Evolutionary conservation across 1,140 invertebrate species (phyloP), one percentile per base, ranked within the genome.

Genomic region (Drosophila guanche): DNA sequence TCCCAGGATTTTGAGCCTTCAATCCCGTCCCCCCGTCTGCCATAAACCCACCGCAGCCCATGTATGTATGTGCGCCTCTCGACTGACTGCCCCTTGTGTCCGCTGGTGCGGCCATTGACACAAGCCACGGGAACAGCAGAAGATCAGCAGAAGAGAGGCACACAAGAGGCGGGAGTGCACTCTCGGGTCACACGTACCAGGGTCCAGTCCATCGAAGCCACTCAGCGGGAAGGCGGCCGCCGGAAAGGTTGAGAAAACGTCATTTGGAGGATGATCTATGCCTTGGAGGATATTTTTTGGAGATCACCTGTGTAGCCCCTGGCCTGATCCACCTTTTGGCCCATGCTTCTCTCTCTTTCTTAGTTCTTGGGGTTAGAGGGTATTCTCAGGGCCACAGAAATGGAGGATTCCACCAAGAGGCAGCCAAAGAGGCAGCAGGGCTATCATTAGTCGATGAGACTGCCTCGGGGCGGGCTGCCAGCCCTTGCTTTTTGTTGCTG

Each of bases 191-290:
- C 70, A 74, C 53, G 48, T 65, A 42, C 12, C 29, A 29, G 42
- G 71, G 62, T 52, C 54, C 56, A 66, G 23, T 29, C 12, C 48
- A 62, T 76, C 46, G 33, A 60, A 54, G 10, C 33, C 33, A 37
- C 33, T 46, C 40, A 27, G 41, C 42, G 42, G 43, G 51, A 56
- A 37, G 40, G 43, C 8, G 33, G 25, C 33, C 20, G 5, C 5
- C 16, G 50, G 12, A n/a, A 10, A 25, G 22, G 8, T 25, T 7
- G 43, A 60, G 51, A 60, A 69, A 74, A 83, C 79, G 79, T 83
- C 79, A 83, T 62, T 83, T 83, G 74, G 79, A 57, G 74, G 58
- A 83, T 81, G 78, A 81, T 81, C 78, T 73, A 81, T 83, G 72
- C 58, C 37, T 46, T 33, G 33, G 47, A 68, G 60, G 74, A 51